These are phyloP conservation scores for Campoplex capitator DNA, from an alignment of 2,888 invertebrate species.

Conservation along the genomic window DNA sequence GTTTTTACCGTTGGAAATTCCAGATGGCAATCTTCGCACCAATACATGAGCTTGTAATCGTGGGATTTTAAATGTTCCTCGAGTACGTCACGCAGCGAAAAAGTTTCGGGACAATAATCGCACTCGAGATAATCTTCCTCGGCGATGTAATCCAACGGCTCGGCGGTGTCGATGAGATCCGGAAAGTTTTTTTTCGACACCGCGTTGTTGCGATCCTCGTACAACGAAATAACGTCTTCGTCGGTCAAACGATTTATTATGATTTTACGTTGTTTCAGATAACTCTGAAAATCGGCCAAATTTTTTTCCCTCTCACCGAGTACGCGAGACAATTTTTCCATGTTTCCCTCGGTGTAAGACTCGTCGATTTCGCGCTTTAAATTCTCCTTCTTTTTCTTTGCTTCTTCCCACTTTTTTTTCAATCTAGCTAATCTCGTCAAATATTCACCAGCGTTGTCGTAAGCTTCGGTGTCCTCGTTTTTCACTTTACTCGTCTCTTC, in stretches of 20 bases:
- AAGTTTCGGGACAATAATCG: slow-evolving; percentile 81
- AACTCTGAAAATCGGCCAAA: slow-evolving; percentile 80
- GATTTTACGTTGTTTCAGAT: slow-evolving; percentile 81
- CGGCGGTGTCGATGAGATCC: slow-evolving; percentile 74
- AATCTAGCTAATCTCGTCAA: slow-evolving; percentile 73
- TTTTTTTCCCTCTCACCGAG: slow-evolving; percentile 78
- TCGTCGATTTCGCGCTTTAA: slow-evolving; percentile 74
- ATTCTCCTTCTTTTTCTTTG: slow-evolving; percentile 76
- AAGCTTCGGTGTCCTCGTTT: slow-evolving; percentile 52
- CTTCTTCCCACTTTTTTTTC: slow-evolving; percentile 78
- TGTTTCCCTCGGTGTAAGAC: slow-evolving; percentile 76
- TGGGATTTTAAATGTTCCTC: slow-evolving; percentile 81
- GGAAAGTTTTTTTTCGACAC: slow-evolving; percentile 72
- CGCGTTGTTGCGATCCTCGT: slow-evolving; percentile 77
- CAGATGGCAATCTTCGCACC: slow-evolving; percentile 81
- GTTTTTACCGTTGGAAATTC: slow-evolving; percentile 81
- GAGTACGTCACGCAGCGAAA: slow-evolving; percentile 76
- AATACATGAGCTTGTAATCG: slow-evolving; percentile 81
- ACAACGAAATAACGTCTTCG: slow-evolving; percentile 80
- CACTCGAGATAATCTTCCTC: slow-evolving; percentile 78
- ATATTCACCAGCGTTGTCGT: slow-evolving; percentile 73
- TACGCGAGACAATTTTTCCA: slow-evolving; percentile 78
- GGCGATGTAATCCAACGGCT: slow-evolving; percentile 73
- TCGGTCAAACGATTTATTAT: slow-evolving; percentile 80
- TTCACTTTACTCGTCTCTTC: neutral